A percentile compares a stretch with the other conserved stretches of the same genome.
Conservation (phyloP, 2,113 vertebrate genomes). For the Neodon shergylaensis region DNA sequence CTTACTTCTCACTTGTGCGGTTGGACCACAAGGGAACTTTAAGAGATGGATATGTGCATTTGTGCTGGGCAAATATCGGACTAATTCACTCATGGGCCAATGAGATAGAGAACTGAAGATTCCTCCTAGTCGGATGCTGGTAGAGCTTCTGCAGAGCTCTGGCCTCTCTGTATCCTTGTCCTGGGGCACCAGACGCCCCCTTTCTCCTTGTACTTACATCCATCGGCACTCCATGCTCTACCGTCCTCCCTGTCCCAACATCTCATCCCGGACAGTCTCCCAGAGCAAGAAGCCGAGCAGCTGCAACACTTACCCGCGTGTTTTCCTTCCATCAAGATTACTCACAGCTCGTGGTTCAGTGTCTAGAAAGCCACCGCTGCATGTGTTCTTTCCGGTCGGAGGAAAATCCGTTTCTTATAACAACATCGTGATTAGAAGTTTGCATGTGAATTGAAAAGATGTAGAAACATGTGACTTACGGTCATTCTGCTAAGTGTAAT, state of each 20-base stretch:
- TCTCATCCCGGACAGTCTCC: background rate
- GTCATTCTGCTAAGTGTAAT: background rate
- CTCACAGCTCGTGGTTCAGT: background rate
- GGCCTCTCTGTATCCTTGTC: background rate
- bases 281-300: background rate
- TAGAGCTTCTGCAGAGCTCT: background rate
- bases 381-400: background rate
- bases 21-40: background rate
- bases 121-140: background rate
- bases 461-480: background rate
- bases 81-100: background rate
- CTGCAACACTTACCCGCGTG: background rate
- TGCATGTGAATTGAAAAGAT: background rate
- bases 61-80: background rate
- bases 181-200: background rate
- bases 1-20: background rate
- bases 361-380: background rate
- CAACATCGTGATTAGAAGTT: background rate
- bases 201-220: background rate
- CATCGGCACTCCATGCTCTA: background rate
- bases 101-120: background rate
- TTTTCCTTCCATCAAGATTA: background rate
- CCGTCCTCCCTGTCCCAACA: too few species aligned
- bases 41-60: background rate
- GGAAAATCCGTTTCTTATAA: background rate